Base-by-base conservation (phyloP, 2,888 invertebrate genomes). In the Diachrysia chrysitis region DNA sequence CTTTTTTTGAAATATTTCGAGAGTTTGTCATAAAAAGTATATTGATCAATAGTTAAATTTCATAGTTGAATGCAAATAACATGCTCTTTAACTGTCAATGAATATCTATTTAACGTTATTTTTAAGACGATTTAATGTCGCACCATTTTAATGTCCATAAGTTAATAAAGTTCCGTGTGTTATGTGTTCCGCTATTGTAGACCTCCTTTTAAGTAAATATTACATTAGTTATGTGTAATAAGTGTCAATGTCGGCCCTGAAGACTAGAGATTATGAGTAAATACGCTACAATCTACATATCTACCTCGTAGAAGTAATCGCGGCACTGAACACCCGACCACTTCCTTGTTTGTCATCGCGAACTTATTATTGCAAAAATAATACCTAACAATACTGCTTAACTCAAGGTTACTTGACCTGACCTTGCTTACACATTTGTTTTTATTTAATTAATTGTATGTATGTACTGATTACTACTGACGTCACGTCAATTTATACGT, bases 341-440 rank as follows among this genome's bases (percentile, higher is more conserved):
- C 93, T 95, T 94, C 94, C 94, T 93, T 90, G 91, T 94, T 93
- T 90, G 89, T 89, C 89, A 89, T 87, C 87, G 87, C 89, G 87
- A 84, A 91, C 90, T 90, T 90, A 89, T 90, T 92, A 87, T 89
- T 89, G 90, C 91, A 89, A 92, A 92, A 91, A 90, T 83, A 84
- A 90, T 90, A 51, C 48, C 48, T 51, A 91, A 90, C 90, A 91
- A 90, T 89, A 90, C 87, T 86, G 89, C 88, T 88, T 85, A 85
- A 86, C 87, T 85, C 92, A 93, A 94, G 94, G 95, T 89, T 87
- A 83, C 83, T 10, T 21, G 48, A 21, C 71, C 74, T 82, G 92
- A 91, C 94, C 93, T 93, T 94, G 94, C 93, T 92, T 91, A 93
- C 91, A 85, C 91, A 89, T 83, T 86, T 86, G 89, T 82, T 82